Evolutionary conservation across 2,113 vertebrate species (phyloP), one percentile per base, ranked within the genome.

Genomic region (Tragelaphus imberbis): DNA sequence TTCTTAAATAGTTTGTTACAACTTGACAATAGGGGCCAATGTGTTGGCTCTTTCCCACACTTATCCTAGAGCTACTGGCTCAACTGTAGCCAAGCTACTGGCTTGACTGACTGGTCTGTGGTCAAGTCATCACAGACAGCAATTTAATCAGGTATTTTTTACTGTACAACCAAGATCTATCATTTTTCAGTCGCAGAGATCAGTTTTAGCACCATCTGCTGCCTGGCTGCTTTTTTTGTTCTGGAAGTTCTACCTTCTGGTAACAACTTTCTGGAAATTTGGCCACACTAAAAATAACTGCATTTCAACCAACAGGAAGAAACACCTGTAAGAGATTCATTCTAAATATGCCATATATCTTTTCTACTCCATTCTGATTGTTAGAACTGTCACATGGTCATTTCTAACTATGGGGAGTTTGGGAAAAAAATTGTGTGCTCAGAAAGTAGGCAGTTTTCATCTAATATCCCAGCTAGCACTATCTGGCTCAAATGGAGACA

Each of bases 311-410:
- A 17, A n/a, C 59, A 77, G 58, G 61, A 86, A 30, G 16, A 91
- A 44, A n/a, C 6, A 3, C 10, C 53, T 13, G 1, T 27, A 21
- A 44, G 33, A 15, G 8, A 15, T 23, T 7, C 53, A 55, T 10
- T 56, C 23, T 55, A 33, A 58, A 75, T 3, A n/a, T 5, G 36
- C 6, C 1, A 0, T 3, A 13, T 19, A 15, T 53, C 16, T 7
- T 85, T 86, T 59, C 68, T 80, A 12, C 23, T n/a, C 36, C 9
- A 44, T 80, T 90, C 23, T 9, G 30, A 49, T 30, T 25, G 3
- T 28, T 59, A 63, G 40, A 93, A n/a, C 8, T 77, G 44, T 56
- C 61, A 55, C 12, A 28, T 23, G n/a, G 21, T 77, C 36, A 68
- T 91, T 84, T 23, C 51, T 53, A 84, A 89, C 3, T 49, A 33